Conservation (phyloP, 2,113 vertebrate genomes). For the Halichoeres trimaculatus region DNA sequence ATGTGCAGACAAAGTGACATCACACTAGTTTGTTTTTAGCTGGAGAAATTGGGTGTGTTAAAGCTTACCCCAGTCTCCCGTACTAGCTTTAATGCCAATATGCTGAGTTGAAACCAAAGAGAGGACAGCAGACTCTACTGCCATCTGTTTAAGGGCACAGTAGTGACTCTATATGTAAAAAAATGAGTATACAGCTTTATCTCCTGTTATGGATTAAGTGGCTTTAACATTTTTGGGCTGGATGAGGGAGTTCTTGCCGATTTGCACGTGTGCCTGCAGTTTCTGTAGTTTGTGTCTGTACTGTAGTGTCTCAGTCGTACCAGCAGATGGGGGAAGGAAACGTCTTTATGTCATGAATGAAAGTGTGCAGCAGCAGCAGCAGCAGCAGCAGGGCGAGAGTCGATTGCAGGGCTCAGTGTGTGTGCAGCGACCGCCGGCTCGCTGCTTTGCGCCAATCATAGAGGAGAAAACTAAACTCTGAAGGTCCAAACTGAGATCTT, state of each 20-base stretch:
- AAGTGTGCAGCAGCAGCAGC: slow-evolving; percentile 1
- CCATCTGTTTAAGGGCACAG: not conserved
- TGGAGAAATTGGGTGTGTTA: too few relatives aligned
- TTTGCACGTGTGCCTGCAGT: not conserved
- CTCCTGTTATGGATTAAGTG: too few relatives aligned
- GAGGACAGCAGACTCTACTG: not conserved
- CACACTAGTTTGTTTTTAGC: too few relatives aligned
- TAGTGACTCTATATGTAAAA: too few relatives aligned
- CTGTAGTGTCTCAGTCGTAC: slow-evolving; percentile 66
- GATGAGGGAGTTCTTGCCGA: not conserved
- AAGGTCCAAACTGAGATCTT: not conserved
- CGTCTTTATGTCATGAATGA: slow-evolving; percentile 55
- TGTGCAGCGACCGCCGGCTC: slow-evolving; percentile 1
- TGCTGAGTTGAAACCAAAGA: not conserved
- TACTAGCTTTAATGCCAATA: too few relatives aligned
- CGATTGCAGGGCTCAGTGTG: not conserved
- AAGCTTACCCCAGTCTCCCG: too few relatives aligned
- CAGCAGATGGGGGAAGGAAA: slow-evolving; percentile 82
- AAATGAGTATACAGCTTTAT: not conserved
- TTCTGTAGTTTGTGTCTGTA: not conserved
- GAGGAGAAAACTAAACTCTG: not conserved
- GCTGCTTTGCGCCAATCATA: not conserved
- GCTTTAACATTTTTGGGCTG: not conserved
- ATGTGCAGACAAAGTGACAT: too few relatives aligned
- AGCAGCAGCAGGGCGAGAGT: slow-evolving; percentile 1